Evolutionary conservation across 2,888 invertebrate species (phyloP), one percentile per base, ranked within the genome.

Genomic region (Andricus curvator): DNA sequence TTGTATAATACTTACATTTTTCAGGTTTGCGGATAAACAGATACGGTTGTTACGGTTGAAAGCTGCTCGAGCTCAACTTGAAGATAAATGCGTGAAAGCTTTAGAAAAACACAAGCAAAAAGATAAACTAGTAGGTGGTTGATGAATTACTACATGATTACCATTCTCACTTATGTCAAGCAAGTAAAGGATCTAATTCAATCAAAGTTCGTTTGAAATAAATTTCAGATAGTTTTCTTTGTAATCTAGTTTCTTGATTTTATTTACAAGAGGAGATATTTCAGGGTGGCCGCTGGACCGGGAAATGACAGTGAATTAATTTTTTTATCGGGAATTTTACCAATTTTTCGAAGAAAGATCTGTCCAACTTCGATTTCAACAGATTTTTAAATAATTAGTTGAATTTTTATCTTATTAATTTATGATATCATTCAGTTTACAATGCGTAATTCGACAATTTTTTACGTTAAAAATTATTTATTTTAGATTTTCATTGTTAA

Each of bases 21-120:
- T 77, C 85, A 96, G 96, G 86, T 95, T 95, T 90, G 93, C 94
- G 44, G 95, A 96, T 87, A 95, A 95, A 88, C 95, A 95, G 88
- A 93, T 94, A 87, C 93, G 94, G 86, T 93, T 95, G 81, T 91
- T 94, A 85, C 94, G 94, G 86, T 91, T 95, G 83, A 94, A 95
- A 90, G 94, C 94, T 78, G 94, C 94, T 70, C 93, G 94, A 83
- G 93, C 93, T 84, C 93, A 93, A 70, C 91, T 94, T 66, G 94
- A 95, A 89, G 94, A 94, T 83, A 94, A 93, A 85, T 95, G 95
- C 89, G 92, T 92, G 79, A 93, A 93, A 81, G 91, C 94, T 64
- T 93, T 95, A 62, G 94, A 92, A 70, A 92, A 89, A 85, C 85
- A 90, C 83, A 91, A 89, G 84, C 91, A 91, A 79, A 91, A 90